These are phyloP conservation scores for Diplosoma virens DNA, from an alignment of 23 tunicate species.

Conservation along the genomic window DNA sequence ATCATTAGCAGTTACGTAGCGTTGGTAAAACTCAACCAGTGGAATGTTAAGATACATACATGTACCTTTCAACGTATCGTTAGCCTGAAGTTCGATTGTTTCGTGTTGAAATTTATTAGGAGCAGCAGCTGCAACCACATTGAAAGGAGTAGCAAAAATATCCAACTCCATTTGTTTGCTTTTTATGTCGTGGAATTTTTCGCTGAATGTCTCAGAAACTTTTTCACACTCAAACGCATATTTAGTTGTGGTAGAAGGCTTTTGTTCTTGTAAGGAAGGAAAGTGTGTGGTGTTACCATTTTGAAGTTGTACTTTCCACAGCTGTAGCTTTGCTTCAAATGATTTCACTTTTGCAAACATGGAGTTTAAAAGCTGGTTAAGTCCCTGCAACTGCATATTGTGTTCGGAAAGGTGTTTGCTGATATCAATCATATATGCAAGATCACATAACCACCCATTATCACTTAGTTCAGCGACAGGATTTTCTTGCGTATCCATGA, in stretches of 20 bases:
- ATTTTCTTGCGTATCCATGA: slow-evolving; percentile 31
- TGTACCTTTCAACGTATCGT: slow-evolving; percentile 23
- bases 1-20: slow-evolving; percentile 58
- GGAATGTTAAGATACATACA: slow-evolving; percentile 32
- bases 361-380: slow-evolving; percentile 51
- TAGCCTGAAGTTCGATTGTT: slow-evolving; percentile 28
- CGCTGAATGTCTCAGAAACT: slow-evolving; percentile 49
- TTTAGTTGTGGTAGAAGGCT: slow-evolving; percentile 55
- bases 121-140: slow-evolving; percentile 37
- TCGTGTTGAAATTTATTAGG: slow-evolving; percentile 44
- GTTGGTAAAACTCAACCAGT: slow-evolving; percentile 49
- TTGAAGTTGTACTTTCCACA: slow-evolving; percentile 57
- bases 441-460: slow-evolving; percentile 57
- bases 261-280: slow-evolving; percentile 65
- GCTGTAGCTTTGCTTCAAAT: slow-evolving; percentile 44
- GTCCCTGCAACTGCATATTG: slow-evolving; percentile 50
- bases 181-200: slow-evolving; percentile 57
- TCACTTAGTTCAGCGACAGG: slow-evolving; percentile 52
- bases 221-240: slow-evolving; percentile 59
- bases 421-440: slow-evolving; percentile 60
- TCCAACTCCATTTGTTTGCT: slow-evolving; percentile 59
- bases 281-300: slow-evolving; percentile 55
- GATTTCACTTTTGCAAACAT: slow-evolving; percentile 56
- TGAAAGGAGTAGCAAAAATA: slow-evolving; percentile 59
- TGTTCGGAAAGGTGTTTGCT: slow-evolving; percentile 45